Base-by-base conservation (phyloP, 2,888 invertebrate species). In the Sminthurinus aureus region DNA sequence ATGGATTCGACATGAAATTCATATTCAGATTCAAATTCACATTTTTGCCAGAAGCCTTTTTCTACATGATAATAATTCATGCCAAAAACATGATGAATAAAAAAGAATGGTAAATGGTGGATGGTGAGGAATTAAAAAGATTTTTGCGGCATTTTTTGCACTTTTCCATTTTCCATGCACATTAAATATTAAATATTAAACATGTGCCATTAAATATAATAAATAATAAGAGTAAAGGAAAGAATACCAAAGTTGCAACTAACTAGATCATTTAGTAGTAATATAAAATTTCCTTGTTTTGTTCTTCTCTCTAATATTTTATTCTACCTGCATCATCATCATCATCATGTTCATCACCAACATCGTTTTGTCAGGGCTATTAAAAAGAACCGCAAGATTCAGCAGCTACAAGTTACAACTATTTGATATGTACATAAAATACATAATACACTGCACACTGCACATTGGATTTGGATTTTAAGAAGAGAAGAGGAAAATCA, bases 331-430 rank as follows among this genome's bases (percentile, higher is more conserved):
- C 20, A 69, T 20, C 67, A 20, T 3, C n/a, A 69, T 11, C n/a
- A n/a, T 69, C 11, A 11, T 69, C 67, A 69, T 69, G 4, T 11
- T 11, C n/a, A n/a, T 69, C 11, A 11, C n/a, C 67, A 69, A 11
- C 67, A 3, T 69, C 67, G 11, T 69, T 69, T 69, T 69, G 20
- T 69, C 67, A n/a, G 13, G 22, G n/a, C 67, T 69, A 69, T 69
- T 69, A 69, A 20, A 75, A 75, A 75, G 75, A 75, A 75, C 75
- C 75, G 75, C 75, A 75, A 50, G 38, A 75, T 51, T 51, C 50
- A 38, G 38, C 38, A 38, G 6, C 38, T 22, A 71, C 71, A 71
- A 38, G 6, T 1, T 38, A 38, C 38, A 38, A 38, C 38, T 38
- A 38, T 38, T 38, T 38, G 38, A 38, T 38, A 38, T 38, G 38